Evolutionary conservation across 2,113 vertebrate species (phyloP).

Genomic region (Pomatorhinus ruficollis): DNA sequence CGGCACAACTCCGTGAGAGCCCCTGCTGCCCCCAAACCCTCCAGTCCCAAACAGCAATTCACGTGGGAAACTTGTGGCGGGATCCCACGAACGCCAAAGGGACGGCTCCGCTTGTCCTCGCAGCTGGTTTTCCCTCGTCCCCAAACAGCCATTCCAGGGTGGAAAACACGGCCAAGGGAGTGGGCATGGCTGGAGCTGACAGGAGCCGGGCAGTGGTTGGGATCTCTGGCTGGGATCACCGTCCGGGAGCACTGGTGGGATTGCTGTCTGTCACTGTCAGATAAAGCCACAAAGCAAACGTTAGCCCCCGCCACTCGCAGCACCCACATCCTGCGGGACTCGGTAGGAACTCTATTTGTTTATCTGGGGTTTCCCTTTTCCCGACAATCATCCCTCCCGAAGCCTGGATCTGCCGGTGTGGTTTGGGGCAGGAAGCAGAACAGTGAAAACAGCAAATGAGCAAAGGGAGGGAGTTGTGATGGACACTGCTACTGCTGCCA

Average conservation of each 20-base stretch:
- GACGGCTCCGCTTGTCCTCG: fast-evolving
- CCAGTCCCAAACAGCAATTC: fast-evolving
- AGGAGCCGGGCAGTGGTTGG: neutral
- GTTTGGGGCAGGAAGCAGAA: neutral
- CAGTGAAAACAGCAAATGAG: fast-evolving
- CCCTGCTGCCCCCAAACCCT: neutral
- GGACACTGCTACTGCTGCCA: neutral
- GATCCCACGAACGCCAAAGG: fast-evolving
- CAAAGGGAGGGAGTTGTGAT: neutral
- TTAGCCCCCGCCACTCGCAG: fast-evolving
- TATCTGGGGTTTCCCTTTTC: neutral
- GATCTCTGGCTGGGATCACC: neutral
- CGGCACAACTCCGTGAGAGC: neutral
- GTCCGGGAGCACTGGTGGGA: neutral
- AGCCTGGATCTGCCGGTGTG: fast-evolving
- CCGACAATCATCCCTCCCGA: fast-evolving
- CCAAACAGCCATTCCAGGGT: fast-evolving
- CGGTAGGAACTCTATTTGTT: neutral
- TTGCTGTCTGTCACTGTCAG: neutral
- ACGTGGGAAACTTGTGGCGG: fast-evolving
- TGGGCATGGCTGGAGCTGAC: fast-evolving
- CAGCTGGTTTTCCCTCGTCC: neutral
- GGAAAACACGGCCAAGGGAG: neutral
- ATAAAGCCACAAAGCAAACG: neutral
- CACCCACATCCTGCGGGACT: neutral